These are phyloP conservation scores for Hypanus sabinus DNA, from an alignment of 2,113 vertebrate species.

Conservation along the genomic window DNA sequence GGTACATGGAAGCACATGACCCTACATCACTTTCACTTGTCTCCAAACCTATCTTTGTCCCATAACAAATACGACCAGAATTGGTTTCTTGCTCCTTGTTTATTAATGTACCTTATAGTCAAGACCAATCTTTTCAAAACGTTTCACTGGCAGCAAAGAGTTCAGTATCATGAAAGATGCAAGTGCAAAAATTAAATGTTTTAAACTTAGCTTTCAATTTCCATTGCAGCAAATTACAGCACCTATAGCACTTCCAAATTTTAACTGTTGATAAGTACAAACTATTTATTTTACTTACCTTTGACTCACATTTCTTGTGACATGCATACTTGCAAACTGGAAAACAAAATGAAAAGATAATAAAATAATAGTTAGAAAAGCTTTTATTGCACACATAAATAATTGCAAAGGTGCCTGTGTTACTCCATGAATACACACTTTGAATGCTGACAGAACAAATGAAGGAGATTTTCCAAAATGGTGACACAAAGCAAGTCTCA, in stretches of 20 bases:
- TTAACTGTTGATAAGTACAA: neutral
- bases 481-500: neutral
- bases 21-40: neutral
- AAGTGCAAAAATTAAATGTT: neutral
- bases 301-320: slow-evolving; percentile 59
- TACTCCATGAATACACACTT: neutral
- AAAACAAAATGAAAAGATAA: slow-evolving; percentile 44
- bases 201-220: neutral
- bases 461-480: neutral
- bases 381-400: neutral
- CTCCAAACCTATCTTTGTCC: neutral
- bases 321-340: slow-evolving; percentile 61
- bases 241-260: neutral
- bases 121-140: too few relatives aligned
- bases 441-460: neutral
- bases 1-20: neutral
- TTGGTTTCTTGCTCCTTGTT: neutral
- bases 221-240: neutral
- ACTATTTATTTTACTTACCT: slow-evolving; percentile 50
- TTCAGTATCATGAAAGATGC: neutral
- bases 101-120: neutral
- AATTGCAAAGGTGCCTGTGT: neutral
- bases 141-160: too few relatives aligned
- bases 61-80: neutral
- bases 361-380: neutral